These are phyloP conservation scores for Cariama cristata DNA, from an alignment of 2,113 vertebrate genomes.

Conservation along the genomic window DNA sequence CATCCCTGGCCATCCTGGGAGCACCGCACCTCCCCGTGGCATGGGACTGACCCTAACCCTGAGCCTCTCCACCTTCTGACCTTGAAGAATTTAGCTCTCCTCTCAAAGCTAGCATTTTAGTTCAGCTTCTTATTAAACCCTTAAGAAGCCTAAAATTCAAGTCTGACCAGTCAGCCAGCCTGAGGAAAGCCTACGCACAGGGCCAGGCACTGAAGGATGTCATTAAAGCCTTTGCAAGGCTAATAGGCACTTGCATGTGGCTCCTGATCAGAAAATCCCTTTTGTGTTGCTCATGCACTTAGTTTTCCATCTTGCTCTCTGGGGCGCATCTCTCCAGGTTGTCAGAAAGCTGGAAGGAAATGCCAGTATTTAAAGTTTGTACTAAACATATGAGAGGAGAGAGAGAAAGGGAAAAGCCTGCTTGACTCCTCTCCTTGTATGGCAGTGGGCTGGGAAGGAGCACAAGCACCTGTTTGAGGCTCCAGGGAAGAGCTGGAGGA, in stretches of 20 bases:
- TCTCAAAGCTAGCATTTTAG: conserved; percentile 4
- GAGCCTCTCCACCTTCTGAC: conserved; percentile 8
- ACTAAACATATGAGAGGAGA: neutral
- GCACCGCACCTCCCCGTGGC: neutral
- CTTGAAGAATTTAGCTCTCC: conserved; percentile 18
- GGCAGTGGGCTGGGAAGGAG: neutral
- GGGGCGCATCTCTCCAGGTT: neutral
- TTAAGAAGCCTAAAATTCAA: conserved; percentile 56
- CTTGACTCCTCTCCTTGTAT: neutral
- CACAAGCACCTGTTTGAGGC: neutral
- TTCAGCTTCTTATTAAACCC: conserved; percentile 39
- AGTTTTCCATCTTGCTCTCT: neutral
- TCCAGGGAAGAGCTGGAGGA: neutral
- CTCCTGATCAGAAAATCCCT: conserved; percentile 1
- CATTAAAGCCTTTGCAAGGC: neutral
- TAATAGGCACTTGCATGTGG: neutral
- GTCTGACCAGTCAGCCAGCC: conserved; percentile 3
- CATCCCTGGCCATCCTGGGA: neutral
- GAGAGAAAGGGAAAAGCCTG: neutral
- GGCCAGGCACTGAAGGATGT: neutral
- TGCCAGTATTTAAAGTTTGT: neutral
- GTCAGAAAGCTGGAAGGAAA: neutral
- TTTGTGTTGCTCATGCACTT: neutral
- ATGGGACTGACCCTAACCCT: neutral
- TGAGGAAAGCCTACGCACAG: neutral